A percentile compares a stretch with the other conserved stretches of the same genome.
phyloP scores from a whole-genome alignment of 2,888 invertebrate genomes.

The Nephrocerus scutellatus region DNA sequence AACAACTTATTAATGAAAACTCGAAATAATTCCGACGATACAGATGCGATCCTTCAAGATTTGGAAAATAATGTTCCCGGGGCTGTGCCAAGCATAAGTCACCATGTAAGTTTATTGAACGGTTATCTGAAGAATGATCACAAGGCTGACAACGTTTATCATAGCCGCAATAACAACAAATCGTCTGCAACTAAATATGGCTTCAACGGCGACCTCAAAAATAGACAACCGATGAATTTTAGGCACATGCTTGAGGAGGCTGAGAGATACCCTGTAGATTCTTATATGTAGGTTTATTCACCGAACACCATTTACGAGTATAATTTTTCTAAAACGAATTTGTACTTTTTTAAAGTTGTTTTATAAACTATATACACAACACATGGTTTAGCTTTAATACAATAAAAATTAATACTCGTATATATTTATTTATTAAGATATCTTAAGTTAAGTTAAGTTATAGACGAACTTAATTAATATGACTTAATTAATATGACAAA shows the following conservation, averaged over 20 bases:
- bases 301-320: not conserved
- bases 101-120: constrained; percentile 47
- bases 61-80: constrained; percentile 46
- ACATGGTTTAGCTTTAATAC: not conserved
- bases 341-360: not conserved
- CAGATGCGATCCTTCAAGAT: constrained; percentile 43
- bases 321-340: not conserved
- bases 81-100: constrained; percentile 47
- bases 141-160: constrained; percentile 27
- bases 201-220: constrained; percentile 17
- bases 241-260: constrained; percentile 45
- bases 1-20: constrained; percentile 19
- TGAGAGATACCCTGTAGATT: constrained; percentile 43
- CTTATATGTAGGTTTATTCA: constrained; percentile 35
- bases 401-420: not conserved
- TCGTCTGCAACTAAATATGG: constrained; percentile 20
- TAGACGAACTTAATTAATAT: not conserved
- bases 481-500: not conserved
- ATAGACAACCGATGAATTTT: constrained; percentile 36
- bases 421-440: too few species aligned
- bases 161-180: constrained; percentile 21
- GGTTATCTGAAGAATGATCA: constrained; percentile 38
- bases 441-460: too few species aligned
- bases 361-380: too few species aligned
- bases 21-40: constrained; percentile 27